These are phyloP conservation scores for Electrophaes corylata DNA, from an alignment of 2,888 invertebrate species.

Conservation along the genomic window DNA sequence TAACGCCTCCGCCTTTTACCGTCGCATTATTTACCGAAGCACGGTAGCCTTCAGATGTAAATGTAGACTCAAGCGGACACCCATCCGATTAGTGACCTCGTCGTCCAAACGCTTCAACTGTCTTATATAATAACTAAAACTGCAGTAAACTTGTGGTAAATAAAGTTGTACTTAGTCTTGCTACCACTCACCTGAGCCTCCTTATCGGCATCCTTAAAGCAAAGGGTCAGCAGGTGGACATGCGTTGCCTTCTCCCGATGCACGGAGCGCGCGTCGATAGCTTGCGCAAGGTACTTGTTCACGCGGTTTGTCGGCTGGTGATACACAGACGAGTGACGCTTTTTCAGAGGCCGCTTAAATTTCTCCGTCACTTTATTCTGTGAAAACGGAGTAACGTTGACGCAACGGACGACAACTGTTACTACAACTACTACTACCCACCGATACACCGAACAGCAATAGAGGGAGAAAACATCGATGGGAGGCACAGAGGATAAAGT, in stretches of 20 bases:
- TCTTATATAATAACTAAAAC: no score
- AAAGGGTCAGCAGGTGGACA: slow-evolving; percentile 92
- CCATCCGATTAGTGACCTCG: no score
- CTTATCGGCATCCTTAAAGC: slow-evolving; percentile 93
- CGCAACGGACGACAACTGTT: slow-evolving; percentile 33
- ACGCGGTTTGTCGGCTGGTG: slow-evolving; percentile 96
- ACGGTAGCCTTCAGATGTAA: no score
- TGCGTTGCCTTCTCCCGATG: slow-evolving; percentile 95
- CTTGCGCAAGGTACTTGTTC: slow-evolving; percentile 95
- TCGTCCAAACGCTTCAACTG: no score
- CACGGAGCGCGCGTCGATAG: slow-evolving; percentile 95
- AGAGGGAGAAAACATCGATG: slow-evolving; percentile 38
- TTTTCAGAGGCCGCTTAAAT: slow-evolving; percentile 94
- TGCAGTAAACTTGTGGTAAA: no score
- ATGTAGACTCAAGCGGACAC: no score
- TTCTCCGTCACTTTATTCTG: slow-evolving; percentile 95
- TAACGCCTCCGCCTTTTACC: no score
- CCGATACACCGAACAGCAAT: slow-evolving; percentile 36
- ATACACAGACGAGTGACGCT: slow-evolving; percentile 93
- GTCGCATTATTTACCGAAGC: no score
- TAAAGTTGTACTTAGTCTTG: neutral
- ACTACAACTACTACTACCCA: slow-evolving; percentile 43
- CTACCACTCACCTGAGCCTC: slow-evolving; percentile 87
- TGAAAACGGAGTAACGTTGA: slow-evolving; percentile 59
- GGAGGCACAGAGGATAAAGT: slow-evolving; percentile 43